These are phyloP conservation scores for Triplophysa tibetana DNA, from an alignment of 2,113 vertebrate genomes.

Conservation along the genomic window DNA sequence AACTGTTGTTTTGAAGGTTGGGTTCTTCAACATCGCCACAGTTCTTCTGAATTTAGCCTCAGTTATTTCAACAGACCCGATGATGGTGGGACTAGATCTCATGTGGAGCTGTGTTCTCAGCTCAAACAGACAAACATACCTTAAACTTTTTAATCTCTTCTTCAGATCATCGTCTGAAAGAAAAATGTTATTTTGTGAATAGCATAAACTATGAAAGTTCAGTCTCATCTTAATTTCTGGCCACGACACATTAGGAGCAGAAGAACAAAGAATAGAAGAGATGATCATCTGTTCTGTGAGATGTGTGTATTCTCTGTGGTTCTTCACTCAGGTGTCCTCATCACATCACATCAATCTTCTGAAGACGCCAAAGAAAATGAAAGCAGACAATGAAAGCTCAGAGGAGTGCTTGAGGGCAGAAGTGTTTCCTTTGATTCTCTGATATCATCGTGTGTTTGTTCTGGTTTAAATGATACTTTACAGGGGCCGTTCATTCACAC, in stretches of 20 bases:
- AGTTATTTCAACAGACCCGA: no score
- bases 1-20: no score
- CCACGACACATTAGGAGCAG: background rate
- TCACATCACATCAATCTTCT: background rate
- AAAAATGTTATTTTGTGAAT: background rate
- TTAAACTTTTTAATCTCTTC: no score
- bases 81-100: no score
- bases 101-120: no score
- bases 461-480: constrained; percentile 16
- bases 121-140: no score
- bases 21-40: no score
- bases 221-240: no score
- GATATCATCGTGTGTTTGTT: constrained; percentile 34
- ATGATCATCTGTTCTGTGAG: background rate
- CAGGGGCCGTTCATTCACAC: constrained; percentile 20
- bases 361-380: constrained; percentile 38
- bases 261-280: constrained; percentile 6
- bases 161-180: no score
- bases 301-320: constrained; percentile 29
- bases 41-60: no score
- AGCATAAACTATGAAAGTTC: background rate
- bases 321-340: background rate
- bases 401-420: background rate
- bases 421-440: constrained; percentile 31
- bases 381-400: constrained; percentile 26